Evolutionary conservation across 2,113 vertebrate species (phyloP), one percentile per base, ranked within the genome.

Genomic region (Centropus unirufus): DNA sequence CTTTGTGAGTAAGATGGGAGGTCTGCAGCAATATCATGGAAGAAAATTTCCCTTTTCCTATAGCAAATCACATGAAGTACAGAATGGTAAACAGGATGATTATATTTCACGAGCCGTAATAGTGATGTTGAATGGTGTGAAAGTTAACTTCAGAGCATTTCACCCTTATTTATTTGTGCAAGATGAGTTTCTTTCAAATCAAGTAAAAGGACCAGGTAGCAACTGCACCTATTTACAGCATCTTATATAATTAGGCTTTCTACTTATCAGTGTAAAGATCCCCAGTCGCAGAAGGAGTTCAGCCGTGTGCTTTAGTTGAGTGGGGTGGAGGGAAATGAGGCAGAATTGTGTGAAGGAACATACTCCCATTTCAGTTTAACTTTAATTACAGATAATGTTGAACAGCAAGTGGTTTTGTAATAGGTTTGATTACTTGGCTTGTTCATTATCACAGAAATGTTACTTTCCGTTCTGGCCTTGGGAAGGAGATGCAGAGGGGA

Each of bases 381-480:
- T 96, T 87, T 87, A 93, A 94, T 96, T 94, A 89, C 57, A 89
- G 83, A 90, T 91, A 87, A 72, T 64, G 80, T 78, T 2, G 5
- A 95, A 68, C 61, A 92, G 51, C 72, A 72, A 92, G 39, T 52
- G 51, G 10, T 18, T 94, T 83, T 83, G 18, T 52, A 29, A 67
- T 81, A 81, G 29, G 12, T n/a, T 94, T 96, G 68, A 92, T 97
- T 90, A 52, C 64, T 86, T 55, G 21, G 23, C 81, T 89, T 90
- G 57, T 84, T 93, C 76, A 17, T 92, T 94, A 78, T 93, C 57
- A 47, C 21, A 2, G 2, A 89, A 78, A 14, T 63, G 47, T 87
- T 89, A 20, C 17, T 74, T 42, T 72, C 32, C 70, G 39, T 77
- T 87, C 51, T 40, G 68, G 59, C 44, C 1, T 20, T 77, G 32